Percentiles rank a stretch among this genome's conserved stretches.
phyloP scores from a whole-genome alignment of 2,797 vertebrate genomes.

The Peromyscus aztecus region DNA sequence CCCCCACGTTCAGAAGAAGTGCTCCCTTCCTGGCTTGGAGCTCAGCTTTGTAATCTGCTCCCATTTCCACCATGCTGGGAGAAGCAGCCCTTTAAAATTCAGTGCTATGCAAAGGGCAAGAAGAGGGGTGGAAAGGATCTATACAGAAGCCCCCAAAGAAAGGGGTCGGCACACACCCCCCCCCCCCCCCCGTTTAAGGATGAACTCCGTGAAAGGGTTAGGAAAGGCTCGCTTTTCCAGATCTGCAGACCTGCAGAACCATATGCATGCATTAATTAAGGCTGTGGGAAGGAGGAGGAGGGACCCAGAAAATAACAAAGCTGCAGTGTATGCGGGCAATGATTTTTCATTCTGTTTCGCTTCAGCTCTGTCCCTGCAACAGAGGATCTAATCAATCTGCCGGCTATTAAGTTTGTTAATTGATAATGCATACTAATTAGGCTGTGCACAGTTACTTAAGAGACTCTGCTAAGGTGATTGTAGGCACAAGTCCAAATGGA shows the following conservation, averaged over 20 bases:
- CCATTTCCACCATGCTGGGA: conserved; percentile 66
- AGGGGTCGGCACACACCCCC: conserved; percentile 80
- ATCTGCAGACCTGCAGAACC: conserved; percentile 94
- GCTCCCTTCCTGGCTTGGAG: neutral
- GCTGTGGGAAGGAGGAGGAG: conserved; percentile 91
- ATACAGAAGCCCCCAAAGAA: conserved; percentile 74
- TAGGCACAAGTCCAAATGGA: conserved; percentile 99
- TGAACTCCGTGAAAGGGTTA: conserved; percentile 92
- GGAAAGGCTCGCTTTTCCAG: conserved; percentile 93
- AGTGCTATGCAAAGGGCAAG: conserved; percentile 76
- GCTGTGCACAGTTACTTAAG: conserved; percentile 97
- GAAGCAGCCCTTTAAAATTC: conserved; percentile 78
- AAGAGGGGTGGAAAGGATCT: conserved; percentile 78
- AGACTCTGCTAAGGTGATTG: conserved; percentile 99
- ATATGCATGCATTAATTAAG: conserved; percentile 98
- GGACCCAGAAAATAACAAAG: conserved; percentile 91
- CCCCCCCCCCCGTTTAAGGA: conserved; percentile 81
- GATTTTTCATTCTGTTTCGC: conserved; percentile 98
- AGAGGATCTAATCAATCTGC: conserved; percentile 99
- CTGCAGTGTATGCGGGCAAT: conserved; percentile 92
- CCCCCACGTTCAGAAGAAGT: conserved; percentile 33
- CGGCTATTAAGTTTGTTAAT: conserved; percentile 99
- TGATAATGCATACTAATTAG: conserved; percentile 99
- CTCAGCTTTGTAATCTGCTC: conserved; percentile 74
- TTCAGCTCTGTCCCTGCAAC: conserved; percentile 97